phyloP scores from a whole-genome alignment of 2,888 invertebrate species.

The Teleiodes luculella region DNA sequence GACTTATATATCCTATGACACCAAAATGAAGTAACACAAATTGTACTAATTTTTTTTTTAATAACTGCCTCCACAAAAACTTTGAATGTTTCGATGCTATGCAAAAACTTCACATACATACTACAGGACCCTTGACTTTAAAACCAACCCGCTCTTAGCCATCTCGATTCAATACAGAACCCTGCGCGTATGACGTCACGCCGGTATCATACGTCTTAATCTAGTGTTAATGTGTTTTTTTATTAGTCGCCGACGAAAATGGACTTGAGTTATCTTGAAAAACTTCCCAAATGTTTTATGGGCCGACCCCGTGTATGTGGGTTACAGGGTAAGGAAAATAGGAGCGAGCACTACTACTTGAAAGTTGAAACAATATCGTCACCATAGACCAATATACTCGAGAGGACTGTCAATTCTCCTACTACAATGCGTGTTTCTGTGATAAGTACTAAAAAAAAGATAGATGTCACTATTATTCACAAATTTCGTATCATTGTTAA shows the following conservation, averaged over 20 bases:
- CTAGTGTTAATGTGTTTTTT: constrained; percentile 40
- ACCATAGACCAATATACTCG: neutral
- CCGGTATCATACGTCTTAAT: constrained; percentile 44
- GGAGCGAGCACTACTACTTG: neutral
- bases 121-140: neutral
- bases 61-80: no score
- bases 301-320: neutral
- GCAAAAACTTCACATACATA: neutral
- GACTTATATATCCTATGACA: no score
- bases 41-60: no score
- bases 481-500: no score
- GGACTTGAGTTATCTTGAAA: constrained; percentile 38
- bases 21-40: no score
- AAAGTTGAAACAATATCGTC: neutral
- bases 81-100: neutral
- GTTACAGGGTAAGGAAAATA: neutral
- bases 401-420: no score
- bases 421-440: no score
- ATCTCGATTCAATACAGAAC: neutral
- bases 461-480: no score
- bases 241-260: constrained; percentile 36
- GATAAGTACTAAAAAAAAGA: no score
- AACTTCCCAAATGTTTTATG: constrained; percentile 34
- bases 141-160: neutral
- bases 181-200: constrained; percentile 34